Evolutionary conservation across 2,888 invertebrate genomes (phyloP), one percentile per base, ranked within the genome.

Genomic region (Drosophila merina): DNA sequence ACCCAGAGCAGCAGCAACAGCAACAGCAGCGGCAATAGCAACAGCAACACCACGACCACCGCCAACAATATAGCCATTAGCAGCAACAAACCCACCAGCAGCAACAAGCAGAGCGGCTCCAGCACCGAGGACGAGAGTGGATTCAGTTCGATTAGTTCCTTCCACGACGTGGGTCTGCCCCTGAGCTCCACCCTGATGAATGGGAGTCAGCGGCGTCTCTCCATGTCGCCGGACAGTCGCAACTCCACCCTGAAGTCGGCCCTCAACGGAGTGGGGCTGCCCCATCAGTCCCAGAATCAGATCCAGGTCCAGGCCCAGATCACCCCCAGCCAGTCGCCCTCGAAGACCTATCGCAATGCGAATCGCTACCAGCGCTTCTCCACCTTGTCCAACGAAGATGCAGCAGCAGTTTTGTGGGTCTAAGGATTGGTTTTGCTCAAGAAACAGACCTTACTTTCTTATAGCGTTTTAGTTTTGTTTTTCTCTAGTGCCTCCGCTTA

Each of bases 121-220:
- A 90, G 90, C 66, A 91, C 91, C 0, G 96, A 96, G 89, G 96
- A 96, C 82, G 96, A 96, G 91, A 96, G 96, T 88, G 96, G 96
- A 30, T 96, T 96, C 91, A 96, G 96, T 10, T 96, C 96, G 7
- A 95, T 96, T 93, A 96, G 94, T 90, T 96, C 96, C 6, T 96
- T 96, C 89, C 96, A 96, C 91, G 96, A 96, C 88, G 94, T 96
- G 49, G 96, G 96, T 9, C 92, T 96, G 83, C 96, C 96, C 2
- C 55, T 90, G 1, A 86, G 84, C 57, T 90, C 91, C 4, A 90
- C 91, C 0, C 52, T 89, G 64, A 75, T 89, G 50, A 50, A 63
- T 10, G 63, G 48, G 1, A 48, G 40, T 31, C 55, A 70, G 14
- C 60, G 75, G 12, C 82, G 86, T 3, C 54, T 74, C 2, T 86